phyloP scores from a whole-genome alignment of 2,888 invertebrate species.

The Panopea generosa region DNA sequence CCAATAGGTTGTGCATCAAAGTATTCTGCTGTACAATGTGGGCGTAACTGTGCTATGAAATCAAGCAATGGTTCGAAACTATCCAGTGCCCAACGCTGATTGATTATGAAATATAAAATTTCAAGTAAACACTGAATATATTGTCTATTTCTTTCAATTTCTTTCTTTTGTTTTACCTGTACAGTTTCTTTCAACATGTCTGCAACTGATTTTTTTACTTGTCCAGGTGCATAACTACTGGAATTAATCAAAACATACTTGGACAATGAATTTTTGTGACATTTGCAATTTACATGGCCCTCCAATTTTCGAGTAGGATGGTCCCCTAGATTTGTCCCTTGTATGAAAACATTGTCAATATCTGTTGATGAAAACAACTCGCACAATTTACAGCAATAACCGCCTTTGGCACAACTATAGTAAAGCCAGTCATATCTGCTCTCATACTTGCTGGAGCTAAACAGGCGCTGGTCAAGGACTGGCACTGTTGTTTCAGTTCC shows the following conservation, averaged over 20 bases:
- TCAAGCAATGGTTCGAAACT: slow-evolving; percentile 8
- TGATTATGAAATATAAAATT: background rate
- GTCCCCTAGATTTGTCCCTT: slow-evolving; percentile 7
- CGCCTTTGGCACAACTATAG: background rate
- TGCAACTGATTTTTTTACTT: slow-evolving; percentile 2
- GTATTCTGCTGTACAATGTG: background rate
- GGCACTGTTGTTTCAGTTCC: too few relatives aligned
- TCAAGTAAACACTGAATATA: slow-evolving; percentile 1
- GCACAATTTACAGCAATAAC: background rate
- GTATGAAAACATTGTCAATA: background rate
- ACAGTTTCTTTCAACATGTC: slow-evolving; percentile 8
- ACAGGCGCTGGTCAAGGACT: background rate
- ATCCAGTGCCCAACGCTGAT: slow-evolving; percentile 9
- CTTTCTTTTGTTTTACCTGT: background rate
- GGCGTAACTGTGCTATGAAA: background rate
- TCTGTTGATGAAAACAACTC: background rate
- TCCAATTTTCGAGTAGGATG: slow-evolving; percentile 22
- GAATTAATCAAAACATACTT: slow-evolving; percentile 5
- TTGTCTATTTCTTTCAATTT: slow-evolving; percentile 15
- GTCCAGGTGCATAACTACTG: background rate
- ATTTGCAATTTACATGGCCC: background rate
- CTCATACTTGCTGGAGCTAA: slow-evolving; percentile 1
- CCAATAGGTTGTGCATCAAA: background rate
- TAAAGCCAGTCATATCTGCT: background rate
- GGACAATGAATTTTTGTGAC: background rate